Conservation (phyloP, 2,888 invertebrate species). For the Chymomyza fuscimana region DNA sequence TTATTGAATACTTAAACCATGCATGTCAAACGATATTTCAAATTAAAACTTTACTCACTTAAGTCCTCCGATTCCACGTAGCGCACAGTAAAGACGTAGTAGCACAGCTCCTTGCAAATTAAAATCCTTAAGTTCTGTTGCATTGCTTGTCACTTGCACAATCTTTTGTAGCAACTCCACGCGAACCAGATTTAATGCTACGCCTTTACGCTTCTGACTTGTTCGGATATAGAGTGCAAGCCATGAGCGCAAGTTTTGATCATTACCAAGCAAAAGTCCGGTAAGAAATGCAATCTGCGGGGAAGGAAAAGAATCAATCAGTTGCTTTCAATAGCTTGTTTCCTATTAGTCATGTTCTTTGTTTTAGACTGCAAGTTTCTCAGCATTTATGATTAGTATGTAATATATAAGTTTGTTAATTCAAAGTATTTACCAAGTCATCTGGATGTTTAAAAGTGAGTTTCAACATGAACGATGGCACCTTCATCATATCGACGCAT, state of each 20-base stretch:
- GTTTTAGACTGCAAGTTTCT: no score
- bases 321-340: no score
- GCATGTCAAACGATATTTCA: no score
- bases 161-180: constrained; percentile 88
- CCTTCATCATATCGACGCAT: constrained; percentile 92
- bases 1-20: no score
- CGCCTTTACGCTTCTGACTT: constrained; percentile 85
- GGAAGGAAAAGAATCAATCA: neutral
- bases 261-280: constrained; percentile 93
- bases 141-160: constrained; percentile 84
- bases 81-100: constrained; percentile 93
- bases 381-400: no score
- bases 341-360: no score
- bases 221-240: constrained; percentile 94
- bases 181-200: constrained; percentile 83
- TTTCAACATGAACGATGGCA: constrained; percentile 93
- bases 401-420: neutral
- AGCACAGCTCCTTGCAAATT: constrained; percentile 94
- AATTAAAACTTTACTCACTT: constrained; percentile 82
- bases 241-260: constrained; percentile 94
- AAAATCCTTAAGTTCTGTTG: constrained; percentile 83
- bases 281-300: constrained; percentile 90
- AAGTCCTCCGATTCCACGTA: constrained; percentile 94
- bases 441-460: constrained; percentile 87
- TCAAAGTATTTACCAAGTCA: constrained; percentile 81